Base-by-base conservation (phyloP, 2,888 invertebrate species). In the Pyrrhosoma nymphula region DNA sequence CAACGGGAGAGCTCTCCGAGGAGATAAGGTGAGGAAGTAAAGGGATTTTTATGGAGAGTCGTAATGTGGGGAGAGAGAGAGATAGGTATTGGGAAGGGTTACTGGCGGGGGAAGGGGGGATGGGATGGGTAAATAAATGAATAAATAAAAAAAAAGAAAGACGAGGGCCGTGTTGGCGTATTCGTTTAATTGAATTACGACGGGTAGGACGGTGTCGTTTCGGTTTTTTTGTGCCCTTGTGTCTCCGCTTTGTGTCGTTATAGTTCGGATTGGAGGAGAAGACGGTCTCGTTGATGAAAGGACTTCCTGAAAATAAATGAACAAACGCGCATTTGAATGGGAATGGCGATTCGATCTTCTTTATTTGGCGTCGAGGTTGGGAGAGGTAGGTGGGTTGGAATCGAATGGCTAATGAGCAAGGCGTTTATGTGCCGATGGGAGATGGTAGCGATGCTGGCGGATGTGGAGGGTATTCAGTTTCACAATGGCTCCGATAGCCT, bases 161-260 rank as follows among this genome's bases (percentile, higher is more conserved):
- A 82, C 16, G 30, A 20, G 35, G 35, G 35, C 35, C 82, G 82
- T 35, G 82, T 69, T 69, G 69, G 69, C 69, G 69, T 82, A 82
- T 82, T 82, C 82, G 8, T 82, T 82, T 82, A 82, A 82, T 82
- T 82, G 82, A 82, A 82, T 82, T 82, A 82, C 82, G 82, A 35
- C 82, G 35, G 16, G 82, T 14, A 14, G 35, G 35, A 82, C 35
- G 35, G 82, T 35, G 30, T 35, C 3, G 69, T 6, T n/a, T 69
- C 35, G 82, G 4, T 35, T 47, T 47, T 8, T 47, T 82, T 14
- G 47, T 69, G 69, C 69, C 60, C 60, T 26, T 69, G 69, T n/a
- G 82, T 82, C 23, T 69, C 82, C 82, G 82, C 82, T 82, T 82
- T 82, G 82, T 82, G 82, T 82, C 82, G 82, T 82, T 82, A 82